Conservation (phyloP, 2,888 invertebrate species). For the Nymphalis c-album region DNA sequence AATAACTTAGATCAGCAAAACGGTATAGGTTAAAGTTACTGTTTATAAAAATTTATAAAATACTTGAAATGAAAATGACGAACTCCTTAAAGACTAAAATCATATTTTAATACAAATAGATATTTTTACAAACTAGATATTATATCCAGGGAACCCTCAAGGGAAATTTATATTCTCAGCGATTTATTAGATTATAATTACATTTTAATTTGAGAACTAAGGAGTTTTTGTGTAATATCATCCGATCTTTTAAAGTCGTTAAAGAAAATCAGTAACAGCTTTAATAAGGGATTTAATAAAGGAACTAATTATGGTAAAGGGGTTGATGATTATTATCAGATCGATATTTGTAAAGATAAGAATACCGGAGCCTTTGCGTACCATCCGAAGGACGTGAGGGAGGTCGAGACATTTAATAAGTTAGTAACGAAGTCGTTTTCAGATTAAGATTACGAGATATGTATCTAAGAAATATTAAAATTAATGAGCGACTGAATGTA, state of each 20-base stretch:
- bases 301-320: constrained; percentile 23
- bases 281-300: constrained; percentile 14
- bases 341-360: constrained; percentile 19
- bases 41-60: too few relatives aligned
- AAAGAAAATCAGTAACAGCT: constrained; percentile 16
- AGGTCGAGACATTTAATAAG: constrained; percentile 14
- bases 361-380: constrained; percentile 4
- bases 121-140: background rate
- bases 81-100: too few relatives aligned
- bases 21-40: too few relatives aligned
- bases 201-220: background rate
- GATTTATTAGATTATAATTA: background rate
- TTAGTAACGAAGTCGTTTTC: constrained; percentile 3
- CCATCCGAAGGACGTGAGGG: background rate
- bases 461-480: constrained; percentile 1
- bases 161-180: background rate
- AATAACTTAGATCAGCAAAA: too few relatives aligned
- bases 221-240: constrained; percentile 7
- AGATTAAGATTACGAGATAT: constrained; percentile 9
- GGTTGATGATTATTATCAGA: constrained; percentile 23
- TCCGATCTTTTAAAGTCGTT: constrained; percentile 19
- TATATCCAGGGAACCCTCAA: background rate
- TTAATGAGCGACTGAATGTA: too few relatives aligned
- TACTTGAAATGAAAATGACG: too few relatives aligned
- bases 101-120: too few relatives aligned